Conservation (phyloP, 2,888 invertebrate species). For the Drosophila pseudotalamancana region DNA sequence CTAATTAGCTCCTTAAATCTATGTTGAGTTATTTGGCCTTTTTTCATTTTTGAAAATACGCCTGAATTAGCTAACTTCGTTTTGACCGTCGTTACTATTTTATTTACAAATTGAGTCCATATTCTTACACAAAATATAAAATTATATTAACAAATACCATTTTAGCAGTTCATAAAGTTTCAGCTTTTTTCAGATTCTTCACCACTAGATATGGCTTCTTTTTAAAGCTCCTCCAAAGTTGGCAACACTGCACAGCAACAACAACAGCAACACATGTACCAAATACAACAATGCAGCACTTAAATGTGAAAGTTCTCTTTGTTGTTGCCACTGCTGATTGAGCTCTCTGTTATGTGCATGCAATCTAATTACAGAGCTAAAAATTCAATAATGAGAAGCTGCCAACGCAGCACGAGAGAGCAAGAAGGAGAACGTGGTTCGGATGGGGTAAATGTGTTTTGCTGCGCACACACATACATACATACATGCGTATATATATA, state of each 20-base stretch:
- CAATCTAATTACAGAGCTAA: conserved; percentile 49
- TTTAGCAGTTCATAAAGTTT: no score
- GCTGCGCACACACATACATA: conserved; percentile 2
- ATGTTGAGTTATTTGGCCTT: no score
- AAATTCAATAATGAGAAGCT: conserved; percentile 37
- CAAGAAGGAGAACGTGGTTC: conserved; percentile 1
- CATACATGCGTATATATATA: not conserved
- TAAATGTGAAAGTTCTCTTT: conserved; percentile 66
- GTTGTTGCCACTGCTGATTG: conserved; percentile 25
- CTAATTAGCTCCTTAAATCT: not conserved
- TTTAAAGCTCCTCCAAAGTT: not conserved
- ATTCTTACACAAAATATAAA: not conserved
- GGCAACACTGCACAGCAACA: conserved; percentile 12
- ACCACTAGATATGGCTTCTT: not conserved
- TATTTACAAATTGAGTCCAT: no score
- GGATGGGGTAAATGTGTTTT: conserved; percentile 17
- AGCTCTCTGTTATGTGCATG: conserved; percentile 37
- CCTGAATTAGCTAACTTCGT: no score
- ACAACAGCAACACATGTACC: conserved; percentile 2
- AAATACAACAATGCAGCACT: conserved; percentile 18
- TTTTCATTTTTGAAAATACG: no score
- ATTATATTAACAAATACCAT: not conserved
- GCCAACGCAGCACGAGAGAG: conserved; percentile 28
- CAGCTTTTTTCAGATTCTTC: not conserved
- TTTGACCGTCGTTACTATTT: no score